These are phyloP conservation scores for Caenorhabditis afra DNA, from an alignment of 2,888 invertebrate genomes.

Conservation along the genomic window DNA sequence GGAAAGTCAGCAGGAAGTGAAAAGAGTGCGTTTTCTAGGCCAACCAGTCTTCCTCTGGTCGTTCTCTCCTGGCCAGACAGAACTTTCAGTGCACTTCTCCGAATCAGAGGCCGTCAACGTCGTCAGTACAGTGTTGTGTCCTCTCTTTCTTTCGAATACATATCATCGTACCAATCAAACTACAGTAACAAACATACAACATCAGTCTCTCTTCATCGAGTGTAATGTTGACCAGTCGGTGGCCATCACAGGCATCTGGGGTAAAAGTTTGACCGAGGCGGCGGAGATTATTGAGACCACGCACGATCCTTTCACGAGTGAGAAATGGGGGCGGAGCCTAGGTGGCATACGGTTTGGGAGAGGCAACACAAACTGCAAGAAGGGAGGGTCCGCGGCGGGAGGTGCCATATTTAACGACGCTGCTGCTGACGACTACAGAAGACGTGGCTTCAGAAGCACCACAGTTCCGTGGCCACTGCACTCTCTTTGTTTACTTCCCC, in stretches of 20 bases:
- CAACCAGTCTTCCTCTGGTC: background rate
- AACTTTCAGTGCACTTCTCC: background rate
- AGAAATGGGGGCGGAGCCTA: slow-evolving; percentile 45
- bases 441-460: background rate
- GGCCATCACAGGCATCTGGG: slow-evolving; percentile 28
- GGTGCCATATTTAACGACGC: slow-evolving; percentile 11
- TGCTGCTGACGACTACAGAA: background rate
- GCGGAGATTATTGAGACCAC: slow-evolving; percentile 35
- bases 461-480: slow-evolving; percentile 4
- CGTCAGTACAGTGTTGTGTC: background rate
- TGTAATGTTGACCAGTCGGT: slow-evolving; percentile 8
- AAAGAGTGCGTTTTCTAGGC: slow-evolving; percentile 1
- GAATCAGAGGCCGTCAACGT: no score
- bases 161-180: slow-evolving; percentile 30
- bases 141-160: slow-evolving; percentile 8
- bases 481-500: slow-evolving; percentile 3
- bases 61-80: background rate
- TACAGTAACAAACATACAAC: slow-evolving; percentile 20
- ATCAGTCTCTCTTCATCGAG: slow-evolving; percentile 1
- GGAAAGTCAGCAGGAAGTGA: no score
- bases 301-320: slow-evolving; percentile 50
- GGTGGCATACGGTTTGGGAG: slow-evolving; percentile 5
- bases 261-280: slow-evolving; percentile 30
- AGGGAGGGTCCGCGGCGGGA: slow-evolving; percentile 1
- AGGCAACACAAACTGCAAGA: background rate